Evolutionary conservation across 1,140 invertebrate genomes (phyloP).

Genomic region (Solen grandis): DNA sequence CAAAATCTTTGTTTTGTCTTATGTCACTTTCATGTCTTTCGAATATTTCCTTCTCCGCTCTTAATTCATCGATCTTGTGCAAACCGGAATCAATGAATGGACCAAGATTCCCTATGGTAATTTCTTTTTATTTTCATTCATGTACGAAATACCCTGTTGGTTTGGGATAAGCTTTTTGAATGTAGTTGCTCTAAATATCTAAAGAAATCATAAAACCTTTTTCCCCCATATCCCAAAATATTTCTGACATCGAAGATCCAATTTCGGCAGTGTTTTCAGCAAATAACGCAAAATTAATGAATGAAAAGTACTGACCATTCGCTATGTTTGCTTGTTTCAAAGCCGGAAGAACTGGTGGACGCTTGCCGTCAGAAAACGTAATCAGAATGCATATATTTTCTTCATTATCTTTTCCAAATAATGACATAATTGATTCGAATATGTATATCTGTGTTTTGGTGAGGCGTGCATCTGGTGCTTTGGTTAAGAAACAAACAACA

Average conservation of each 20-base stretch:
- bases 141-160: conserved; percentile 44
- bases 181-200: neutral
- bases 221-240: too few species aligned
- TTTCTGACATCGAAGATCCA: neutral
- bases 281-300: conserved; percentile 41
- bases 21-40: conserved; percentile 46
- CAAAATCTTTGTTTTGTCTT: conserved; percentile 48
- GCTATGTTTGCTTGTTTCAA: neutral
- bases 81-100: conserved; percentile 30
- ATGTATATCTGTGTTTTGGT: conserved; percentile 43
- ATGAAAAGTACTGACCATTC: neutral
- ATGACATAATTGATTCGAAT: conserved; percentile 57
- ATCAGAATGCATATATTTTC: conserved; percentile 59
- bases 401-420: conserved; percentile 62
- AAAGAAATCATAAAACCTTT: too few species aligned
- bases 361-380: conserved; percentile 54
- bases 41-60: conserved; percentile 16
- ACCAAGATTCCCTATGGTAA: conserved; percentile 28
- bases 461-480: conserved; percentile 20
- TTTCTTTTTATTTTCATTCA: conserved; percentile 26
- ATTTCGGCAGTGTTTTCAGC: neutral
- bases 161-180: conserved; percentile 34
- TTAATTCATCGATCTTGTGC: conserved; percentile 12
- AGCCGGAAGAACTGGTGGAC: conserved; percentile 40
- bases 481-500: conserved; percentile 35